Evolutionary conservation across 2,797 vertebrate genomes (phyloP).

Genomic region (Sebastes steindachneri): DNA sequence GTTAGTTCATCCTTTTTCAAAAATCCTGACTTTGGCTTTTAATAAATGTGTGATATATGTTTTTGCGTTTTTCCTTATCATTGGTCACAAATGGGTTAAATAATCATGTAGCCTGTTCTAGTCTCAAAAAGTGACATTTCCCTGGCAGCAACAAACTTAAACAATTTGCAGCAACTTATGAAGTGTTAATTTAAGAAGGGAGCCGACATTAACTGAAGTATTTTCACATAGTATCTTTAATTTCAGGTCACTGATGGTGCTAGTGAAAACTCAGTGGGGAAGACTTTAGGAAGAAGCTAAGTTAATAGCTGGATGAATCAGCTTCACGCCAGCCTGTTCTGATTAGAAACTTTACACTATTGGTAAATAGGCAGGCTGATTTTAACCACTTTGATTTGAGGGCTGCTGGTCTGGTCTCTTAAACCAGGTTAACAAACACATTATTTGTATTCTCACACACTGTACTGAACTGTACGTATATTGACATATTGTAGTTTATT

Average conservation of each 20-base stretch:
- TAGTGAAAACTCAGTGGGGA: neutral
- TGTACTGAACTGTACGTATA: neutral
- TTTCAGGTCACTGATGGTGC: neutral
- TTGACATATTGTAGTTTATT: neutral
- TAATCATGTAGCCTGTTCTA: neutral
- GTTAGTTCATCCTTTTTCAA: too few species aligned
- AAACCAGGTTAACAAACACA: neutral
- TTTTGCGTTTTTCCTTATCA: too few species aligned
- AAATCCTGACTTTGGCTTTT: too few species aligned
- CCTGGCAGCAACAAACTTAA: accelerated
- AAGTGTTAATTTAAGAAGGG: neutral
- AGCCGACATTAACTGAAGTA: neutral
- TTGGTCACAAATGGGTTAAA: neutral
- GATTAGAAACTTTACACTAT: too few species aligned
- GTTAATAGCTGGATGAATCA: too few species aligned
- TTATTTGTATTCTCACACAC: slow-evolving; percentile 14
- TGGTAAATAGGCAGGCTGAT: too few species aligned
- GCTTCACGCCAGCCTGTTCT: too few species aligned
- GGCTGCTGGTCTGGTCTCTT: neutral
- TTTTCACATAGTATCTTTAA: neutral
- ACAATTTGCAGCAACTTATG: neutral
- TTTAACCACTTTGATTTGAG: neutral
- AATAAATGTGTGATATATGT: too few species aligned
- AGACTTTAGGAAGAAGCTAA: too few species aligned
- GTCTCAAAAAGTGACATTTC: neutral